phyloP scores from a whole-genome alignment of 2,797 vertebrate species.

The Trichosurus vulpecula region DNA sequence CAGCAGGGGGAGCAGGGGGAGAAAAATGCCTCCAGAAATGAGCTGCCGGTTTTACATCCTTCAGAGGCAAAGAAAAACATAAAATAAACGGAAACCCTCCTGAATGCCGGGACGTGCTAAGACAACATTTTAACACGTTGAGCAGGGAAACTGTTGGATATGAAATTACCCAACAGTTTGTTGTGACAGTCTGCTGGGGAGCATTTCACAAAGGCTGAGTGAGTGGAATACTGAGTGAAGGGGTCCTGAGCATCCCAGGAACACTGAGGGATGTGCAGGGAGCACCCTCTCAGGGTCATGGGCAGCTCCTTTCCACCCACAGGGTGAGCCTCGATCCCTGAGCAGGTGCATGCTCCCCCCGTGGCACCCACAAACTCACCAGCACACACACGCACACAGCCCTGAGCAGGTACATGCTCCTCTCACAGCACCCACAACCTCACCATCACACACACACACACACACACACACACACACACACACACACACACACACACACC shows the following conservation, averaged over 20 bases:
- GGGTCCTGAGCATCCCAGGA: constrained; percentile 62
- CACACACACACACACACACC: too few species aligned
- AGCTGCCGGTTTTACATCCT: constrained; percentile 72
- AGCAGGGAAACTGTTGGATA: constrained; percentile 84
- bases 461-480: too few species aligned
- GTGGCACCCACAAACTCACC: background rate
- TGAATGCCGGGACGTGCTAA: constrained; percentile 75
- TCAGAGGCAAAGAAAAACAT: constrained; percentile 71
- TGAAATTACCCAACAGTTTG: constrained; percentile 84
- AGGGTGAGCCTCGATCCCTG: background rate
- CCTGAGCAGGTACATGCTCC: background rate
- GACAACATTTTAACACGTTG: constrained; percentile 84
- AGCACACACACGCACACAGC: too few species aligned
- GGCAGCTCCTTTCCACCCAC: background rate
- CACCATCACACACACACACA: too few species aligned
- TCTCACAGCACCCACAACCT: background rate
- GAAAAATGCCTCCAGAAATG: constrained; percentile 67
- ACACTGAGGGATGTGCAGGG: background rate
- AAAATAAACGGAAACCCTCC: constrained; percentile 69
- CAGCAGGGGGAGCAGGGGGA: background rate
- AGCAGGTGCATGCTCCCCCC: background rate
- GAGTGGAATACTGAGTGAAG: constrained; percentile 77
- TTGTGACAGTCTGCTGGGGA: constrained; percentile 79
- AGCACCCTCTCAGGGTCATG: background rate
- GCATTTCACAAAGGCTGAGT: constrained; percentile 82